Percentiles rank a stretch among this genome's conserved stretches.
Conservation (phyloP, 2,888 invertebrate genomes). For the Cantharis nigra region DNA sequence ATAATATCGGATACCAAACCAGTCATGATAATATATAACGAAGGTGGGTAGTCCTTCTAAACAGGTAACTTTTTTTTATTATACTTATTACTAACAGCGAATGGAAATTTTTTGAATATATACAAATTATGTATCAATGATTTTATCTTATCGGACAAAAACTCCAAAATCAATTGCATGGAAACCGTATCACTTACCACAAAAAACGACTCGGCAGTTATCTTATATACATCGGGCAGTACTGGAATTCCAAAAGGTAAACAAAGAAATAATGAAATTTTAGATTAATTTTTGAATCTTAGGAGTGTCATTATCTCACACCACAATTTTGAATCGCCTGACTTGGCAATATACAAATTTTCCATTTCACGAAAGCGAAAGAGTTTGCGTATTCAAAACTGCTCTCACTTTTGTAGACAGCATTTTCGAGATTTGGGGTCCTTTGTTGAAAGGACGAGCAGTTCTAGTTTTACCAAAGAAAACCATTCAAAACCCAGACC, state of each 20-base stretch:
- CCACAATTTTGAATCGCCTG: constrained; percentile 76
- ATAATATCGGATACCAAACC: constrained; percentile 79
- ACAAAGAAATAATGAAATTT: constrained; percentile 46
- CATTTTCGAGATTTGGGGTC: constrained; percentile 80
- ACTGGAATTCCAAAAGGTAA: constrained; percentile 86
- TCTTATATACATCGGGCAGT: constrained; percentile 88
- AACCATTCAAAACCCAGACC: constrained; percentile 73
- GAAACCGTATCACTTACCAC: constrained; percentile 69
- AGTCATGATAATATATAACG: constrained; percentile 69
- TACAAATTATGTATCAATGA: constrained; percentile 56
- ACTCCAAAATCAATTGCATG: constrained; percentile 65
- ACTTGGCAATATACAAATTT: constrained; percentile 81
- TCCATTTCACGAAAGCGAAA: constrained; percentile 67
- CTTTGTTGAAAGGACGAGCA: constrained; percentile 69
- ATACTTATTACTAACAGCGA: background rate
- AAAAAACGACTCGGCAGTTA: constrained; percentile 70
- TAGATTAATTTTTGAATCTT: constrained; percentile 6
- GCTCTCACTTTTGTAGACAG: constrained; percentile 85
- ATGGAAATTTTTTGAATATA: constrained; percentile 39
- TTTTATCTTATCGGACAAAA: constrained; percentile 66
- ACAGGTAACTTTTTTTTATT: background rate
- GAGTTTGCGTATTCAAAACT: constrained; percentile 79
- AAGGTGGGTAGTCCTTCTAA: constrained; percentile 50
- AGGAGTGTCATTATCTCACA: constrained; percentile 82
- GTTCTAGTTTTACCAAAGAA: constrained; percentile 71